Conservation (phyloP, 2,113 vertebrate species). For the Laticauda colubrina region DNA sequence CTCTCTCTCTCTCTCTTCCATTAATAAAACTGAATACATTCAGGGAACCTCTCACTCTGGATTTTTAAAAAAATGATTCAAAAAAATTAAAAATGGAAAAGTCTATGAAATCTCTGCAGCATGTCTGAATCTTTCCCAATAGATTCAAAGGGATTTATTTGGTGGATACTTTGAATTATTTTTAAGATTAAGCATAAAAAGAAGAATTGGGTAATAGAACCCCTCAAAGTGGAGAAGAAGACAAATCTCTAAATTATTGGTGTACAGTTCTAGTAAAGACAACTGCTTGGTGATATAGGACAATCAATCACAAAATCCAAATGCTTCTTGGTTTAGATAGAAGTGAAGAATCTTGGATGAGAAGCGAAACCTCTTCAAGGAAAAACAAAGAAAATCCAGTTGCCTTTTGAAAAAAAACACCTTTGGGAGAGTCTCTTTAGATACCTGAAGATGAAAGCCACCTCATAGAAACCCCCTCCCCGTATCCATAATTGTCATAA, state of each 20-base stretch:
- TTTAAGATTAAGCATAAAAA: not conserved
- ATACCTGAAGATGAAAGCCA: not conserved
- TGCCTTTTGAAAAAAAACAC: not conserved
- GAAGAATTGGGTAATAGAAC: not conserved
- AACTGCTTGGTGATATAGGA: not conserved
- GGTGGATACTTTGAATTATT: not conserved
- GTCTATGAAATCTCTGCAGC: not conserved
- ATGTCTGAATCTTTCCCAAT: not conserved
- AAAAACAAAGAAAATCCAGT: not conserved
- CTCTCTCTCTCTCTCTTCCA: not conserved
- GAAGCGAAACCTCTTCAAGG: not conserved
- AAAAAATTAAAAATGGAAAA: not conserved
- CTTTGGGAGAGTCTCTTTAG: not conserved
- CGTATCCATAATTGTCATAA: not conserved
- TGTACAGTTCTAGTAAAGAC: not conserved
- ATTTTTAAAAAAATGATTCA: not conserved
- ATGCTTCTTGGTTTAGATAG: not conserved
- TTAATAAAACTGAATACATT: not conserved
- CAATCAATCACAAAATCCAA: not conserved
- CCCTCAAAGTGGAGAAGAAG: not conserved
- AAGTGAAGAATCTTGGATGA: not conserved
- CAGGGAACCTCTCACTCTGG: not conserved
- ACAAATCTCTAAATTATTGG: not conserved
- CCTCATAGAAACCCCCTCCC: not conserved
- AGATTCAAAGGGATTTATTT: not conserved